Evolutionary conservation across 2,113 vertebrate genomes (phyloP).

Genomic region (Pitta sordida): DNA sequence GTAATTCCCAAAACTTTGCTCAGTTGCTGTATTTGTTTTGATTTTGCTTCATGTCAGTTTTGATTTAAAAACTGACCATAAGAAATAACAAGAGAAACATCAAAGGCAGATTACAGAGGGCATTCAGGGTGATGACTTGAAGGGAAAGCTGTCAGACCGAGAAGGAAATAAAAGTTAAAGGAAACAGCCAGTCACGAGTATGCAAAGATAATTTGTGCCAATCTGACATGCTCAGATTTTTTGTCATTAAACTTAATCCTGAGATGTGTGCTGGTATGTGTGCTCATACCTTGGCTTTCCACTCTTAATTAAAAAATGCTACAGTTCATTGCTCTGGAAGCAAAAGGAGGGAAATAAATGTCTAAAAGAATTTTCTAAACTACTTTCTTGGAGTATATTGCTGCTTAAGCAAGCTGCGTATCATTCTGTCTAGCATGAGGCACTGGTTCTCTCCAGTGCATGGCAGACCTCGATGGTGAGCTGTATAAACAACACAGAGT

Average conservation of each 20-base stretch:
- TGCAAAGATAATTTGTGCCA: not conserved
- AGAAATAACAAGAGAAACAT: not conserved
- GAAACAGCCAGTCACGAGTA: not conserved
- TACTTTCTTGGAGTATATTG: not conserved
- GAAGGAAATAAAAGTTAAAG: not conserved
- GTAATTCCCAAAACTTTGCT: not conserved
- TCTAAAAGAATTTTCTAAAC: constrained; percentile 39
- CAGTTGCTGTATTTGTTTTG: not conserved
- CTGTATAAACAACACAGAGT: not conserved
- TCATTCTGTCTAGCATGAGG: not conserved
- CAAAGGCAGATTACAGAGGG: not conserved
- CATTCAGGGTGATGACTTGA: not conserved
- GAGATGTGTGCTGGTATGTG: constrained; percentile 8
- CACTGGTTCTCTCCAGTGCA: constrained; percentile 39
- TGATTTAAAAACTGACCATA: not conserved
- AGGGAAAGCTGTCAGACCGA: not conserved
- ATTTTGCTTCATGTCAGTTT: not conserved
- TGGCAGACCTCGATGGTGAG: not conserved
- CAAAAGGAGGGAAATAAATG: constrained; percentile 26
- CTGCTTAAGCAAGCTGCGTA: not conserved
- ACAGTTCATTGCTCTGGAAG: constrained; percentile 53
- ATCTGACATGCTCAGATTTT: not conserved
- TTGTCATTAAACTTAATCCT: not conserved
- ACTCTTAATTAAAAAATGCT: constrained; percentile 36
- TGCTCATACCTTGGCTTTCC: not conserved